Evolutionary conservation across 2,113 vertebrate genomes (phyloP).

Genomic region (Hippocampus mohnikei): DNA sequence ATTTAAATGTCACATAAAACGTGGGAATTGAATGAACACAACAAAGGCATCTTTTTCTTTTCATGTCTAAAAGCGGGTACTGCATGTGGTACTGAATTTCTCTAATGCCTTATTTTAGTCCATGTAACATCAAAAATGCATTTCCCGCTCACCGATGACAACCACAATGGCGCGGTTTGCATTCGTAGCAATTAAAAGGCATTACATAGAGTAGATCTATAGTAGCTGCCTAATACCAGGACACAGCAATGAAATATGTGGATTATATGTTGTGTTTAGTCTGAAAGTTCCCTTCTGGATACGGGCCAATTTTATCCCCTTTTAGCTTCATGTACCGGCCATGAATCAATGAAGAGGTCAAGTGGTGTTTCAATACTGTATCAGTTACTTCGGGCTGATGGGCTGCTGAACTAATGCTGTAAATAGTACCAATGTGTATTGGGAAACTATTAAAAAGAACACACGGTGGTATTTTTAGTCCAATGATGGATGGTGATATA

Average conservation of each 20-base stretch:
- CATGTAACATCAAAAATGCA: conserved; percentile 38
- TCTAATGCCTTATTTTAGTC: conserved; percentile 20
- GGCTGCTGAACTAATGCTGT: not conserved
- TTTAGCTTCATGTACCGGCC: conserved; percentile 58
- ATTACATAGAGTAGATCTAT: not conserved
- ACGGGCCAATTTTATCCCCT: not conserved
- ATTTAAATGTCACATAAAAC: not conserved
- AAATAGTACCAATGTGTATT: not conserved
- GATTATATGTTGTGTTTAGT: not conserved
- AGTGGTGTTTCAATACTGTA: conserved; percentile 4
- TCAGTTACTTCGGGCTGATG: not conserved
- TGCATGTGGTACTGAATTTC: not conserved
- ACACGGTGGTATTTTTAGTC: not conserved
- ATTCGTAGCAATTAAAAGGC: conserved; percentile 1
- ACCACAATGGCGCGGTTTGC: conserved; percentile 27
- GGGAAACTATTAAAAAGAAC: conserved; percentile 17
- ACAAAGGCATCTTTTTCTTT: too few relatives aligned
- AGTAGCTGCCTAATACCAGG: not conserved
- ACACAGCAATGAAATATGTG: not conserved
- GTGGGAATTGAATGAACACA: not conserved
- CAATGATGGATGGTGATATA: conserved; percentile 11
- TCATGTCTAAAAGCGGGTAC: not conserved
- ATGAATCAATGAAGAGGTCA: conserved; percentile 40
- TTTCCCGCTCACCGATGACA: conserved; percentile 58
- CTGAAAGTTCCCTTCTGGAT: conserved; percentile 2